Percentiles rank a stretch among this genome's conserved stretches.
These are phyloP conservation scores for Saturnia japonica DNA, from an alignment of 2,888 invertebrate species.

Conservation along the genomic window DNA sequence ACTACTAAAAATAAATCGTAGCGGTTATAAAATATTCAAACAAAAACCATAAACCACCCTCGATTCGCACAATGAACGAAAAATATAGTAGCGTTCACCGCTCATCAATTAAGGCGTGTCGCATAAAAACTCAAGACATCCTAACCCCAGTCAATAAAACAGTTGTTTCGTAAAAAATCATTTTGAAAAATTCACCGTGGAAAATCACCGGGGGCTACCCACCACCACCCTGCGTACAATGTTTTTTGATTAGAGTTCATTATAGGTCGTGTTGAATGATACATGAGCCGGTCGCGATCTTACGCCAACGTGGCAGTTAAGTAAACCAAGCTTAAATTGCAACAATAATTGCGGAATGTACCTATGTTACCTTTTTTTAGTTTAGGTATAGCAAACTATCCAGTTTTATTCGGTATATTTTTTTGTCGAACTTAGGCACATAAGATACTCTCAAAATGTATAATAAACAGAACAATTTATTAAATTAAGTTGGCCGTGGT, in stretches of 20 bases:
- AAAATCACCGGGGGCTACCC: constrained; percentile 31
- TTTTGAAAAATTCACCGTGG: constrained; percentile 20
- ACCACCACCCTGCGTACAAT: constrained; percentile 28
- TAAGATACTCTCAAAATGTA: background rate
- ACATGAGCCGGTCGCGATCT: constrained; percentile 63
- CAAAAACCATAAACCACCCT: constrained; percentile 16
- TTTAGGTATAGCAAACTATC: background rate
- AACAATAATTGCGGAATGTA: background rate
- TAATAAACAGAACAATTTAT: background rate
- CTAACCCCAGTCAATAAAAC: constrained; percentile 40
- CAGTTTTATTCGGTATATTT: background rate
- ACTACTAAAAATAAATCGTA: background rate
- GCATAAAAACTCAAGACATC: constrained; percentile 40
- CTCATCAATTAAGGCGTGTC: constrained; percentile 42
- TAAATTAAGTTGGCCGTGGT: background rate
- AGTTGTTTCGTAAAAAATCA: constrained; percentile 30
- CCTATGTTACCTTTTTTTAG: no score
- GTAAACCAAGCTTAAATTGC: constrained; percentile 60
- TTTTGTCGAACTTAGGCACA: background rate
- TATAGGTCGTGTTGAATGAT: constrained; percentile 57
- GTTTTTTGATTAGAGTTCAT: constrained; percentile 14
- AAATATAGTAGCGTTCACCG: constrained; percentile 17
- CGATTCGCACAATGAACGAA: constrained; percentile 22
- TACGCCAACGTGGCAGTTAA: constrained; percentile 51
- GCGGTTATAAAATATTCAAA: constrained; percentile 23